Conservation (phyloP, 1,140 invertebrate genomes). For the Neoseiulus cucumeris region DNA sequence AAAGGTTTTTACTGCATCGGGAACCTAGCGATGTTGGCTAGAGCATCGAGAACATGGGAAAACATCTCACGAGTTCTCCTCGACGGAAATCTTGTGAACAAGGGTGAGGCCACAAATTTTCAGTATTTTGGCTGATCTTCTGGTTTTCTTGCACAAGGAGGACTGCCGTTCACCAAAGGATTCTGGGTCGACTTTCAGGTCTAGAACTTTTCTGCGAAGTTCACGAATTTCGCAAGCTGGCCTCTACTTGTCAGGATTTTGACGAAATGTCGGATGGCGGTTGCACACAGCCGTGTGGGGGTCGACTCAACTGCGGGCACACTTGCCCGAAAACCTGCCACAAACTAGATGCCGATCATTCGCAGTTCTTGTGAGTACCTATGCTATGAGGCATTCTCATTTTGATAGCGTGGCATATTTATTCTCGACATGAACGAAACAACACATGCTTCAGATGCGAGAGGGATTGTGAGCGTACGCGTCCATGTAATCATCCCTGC, state of each 20-base stretch:
- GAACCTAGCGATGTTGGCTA: slow-evolving; percentile 40
- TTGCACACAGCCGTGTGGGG: slow-evolving; percentile 14
- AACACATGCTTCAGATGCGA: not conserved
- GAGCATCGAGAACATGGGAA: not conserved
- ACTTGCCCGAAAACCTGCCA: slow-evolving; percentile 17
- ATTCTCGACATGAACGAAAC: not conserved
- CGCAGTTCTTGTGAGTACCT: not conserved
- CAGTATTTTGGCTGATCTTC: not conserved
- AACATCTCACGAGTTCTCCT: not conserved
- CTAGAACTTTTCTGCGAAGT: not conserved
- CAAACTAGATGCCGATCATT: slow-evolving; percentile 14
- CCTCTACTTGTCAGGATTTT: slow-evolving; percentile 14
- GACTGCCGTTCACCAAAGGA: too few relatives aligned
- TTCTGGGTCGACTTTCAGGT: not conserved
- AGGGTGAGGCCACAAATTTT: not conserved
- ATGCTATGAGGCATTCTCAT: too few relatives aligned
- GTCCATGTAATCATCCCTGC: slow-evolving; percentile 14
- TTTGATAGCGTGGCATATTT: too few relatives aligned
- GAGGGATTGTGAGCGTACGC: slow-evolving; percentile 12
- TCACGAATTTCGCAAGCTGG: not conserved
- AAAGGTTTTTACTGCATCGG: slow-evolving; percentile 46
- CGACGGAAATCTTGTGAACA: not conserved
- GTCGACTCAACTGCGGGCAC: slow-evolving; percentile 18
- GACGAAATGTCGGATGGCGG: slow-evolving; percentile 15
- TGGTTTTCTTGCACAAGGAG: not conserved